Evolutionary conservation across 1,140 invertebrate species (phyloP).

Genomic region (Drosophila sp.): DNA sequence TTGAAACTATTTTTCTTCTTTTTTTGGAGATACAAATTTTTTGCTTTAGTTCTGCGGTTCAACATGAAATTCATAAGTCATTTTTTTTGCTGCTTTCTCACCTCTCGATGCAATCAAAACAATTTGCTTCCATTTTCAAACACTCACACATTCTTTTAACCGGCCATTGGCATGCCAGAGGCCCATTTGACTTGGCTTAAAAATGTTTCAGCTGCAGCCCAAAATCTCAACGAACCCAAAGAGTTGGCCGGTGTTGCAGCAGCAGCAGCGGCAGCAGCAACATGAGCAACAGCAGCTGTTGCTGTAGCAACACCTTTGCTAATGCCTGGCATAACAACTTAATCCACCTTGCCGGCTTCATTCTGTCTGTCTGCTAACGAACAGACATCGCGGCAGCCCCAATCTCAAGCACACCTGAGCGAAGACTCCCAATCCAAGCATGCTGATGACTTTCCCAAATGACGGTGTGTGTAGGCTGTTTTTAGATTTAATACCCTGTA

Average conservation of each 20-base stretch:
- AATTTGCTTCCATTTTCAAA: conserved; percentile 46
- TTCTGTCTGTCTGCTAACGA: conserved; percentile 36
- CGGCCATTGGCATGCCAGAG: conserved; percentile 46
- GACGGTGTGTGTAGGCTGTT: conserved; percentile 44
- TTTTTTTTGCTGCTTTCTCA: conserved; percentile 34
- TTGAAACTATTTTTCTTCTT: neutral
- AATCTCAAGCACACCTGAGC: conserved; percentile 24
- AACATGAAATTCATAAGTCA: neutral
- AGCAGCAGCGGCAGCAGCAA: conserved; percentile 19
- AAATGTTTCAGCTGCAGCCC: conserved; percentile 50
- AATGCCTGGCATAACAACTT: conserved; percentile 73
- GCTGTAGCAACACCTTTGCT: conserved; percentile 64
- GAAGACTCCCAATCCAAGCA: conserved; percentile 17
- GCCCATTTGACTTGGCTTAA: conserved; percentile 35
- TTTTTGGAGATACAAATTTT: neutral
- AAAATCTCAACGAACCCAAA: conserved; percentile 20
- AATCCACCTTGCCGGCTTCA: conserved; percentile 60
- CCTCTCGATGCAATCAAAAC: conserved; percentile 48
- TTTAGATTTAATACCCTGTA: conserved; percentile 13
- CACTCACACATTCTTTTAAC: conserved; percentile 24
- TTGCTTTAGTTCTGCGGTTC: neutral
- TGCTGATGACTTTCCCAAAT: conserved; percentile 25
- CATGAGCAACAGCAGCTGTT: conserved; percentile 30
- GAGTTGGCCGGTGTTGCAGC: neutral
- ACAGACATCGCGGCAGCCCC: conserved; percentile 47